Percentiles rank a stretch among this genome's conserved stretches.
Conservation (phyloP, 2,113 vertebrate species). For the Leptobrachium ailaonicum region DNA sequence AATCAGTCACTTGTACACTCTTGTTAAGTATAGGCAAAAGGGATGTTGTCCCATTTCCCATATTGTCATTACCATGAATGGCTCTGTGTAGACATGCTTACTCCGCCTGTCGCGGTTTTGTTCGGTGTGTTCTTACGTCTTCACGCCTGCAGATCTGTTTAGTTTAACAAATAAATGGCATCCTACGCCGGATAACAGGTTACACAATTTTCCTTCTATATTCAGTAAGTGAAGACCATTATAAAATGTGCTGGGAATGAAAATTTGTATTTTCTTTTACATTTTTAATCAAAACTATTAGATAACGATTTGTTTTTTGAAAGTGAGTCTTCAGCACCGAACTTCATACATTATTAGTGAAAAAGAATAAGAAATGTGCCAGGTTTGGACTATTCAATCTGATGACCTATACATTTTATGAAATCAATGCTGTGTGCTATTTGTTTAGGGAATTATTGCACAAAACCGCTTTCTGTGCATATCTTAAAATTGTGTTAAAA, state of each 20-base stretch:
- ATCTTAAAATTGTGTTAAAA: no score
- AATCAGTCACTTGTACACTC: constrained; percentile 11
- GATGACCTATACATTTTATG: no score
- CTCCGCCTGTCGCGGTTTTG: neutral
- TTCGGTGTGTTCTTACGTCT: neutral
- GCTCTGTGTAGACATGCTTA: constrained; percentile 3
- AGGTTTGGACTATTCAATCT: no score
- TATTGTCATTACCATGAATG: constrained; percentile 13
- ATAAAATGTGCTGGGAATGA: neutral
- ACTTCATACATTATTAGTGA: neutral
- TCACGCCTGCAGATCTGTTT: neutral
- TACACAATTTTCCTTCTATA: neutral
- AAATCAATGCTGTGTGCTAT: no score
- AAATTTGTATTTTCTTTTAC: neutral
- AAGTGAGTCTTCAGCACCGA: neutral
- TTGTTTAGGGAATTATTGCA: no score
- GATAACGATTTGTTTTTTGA: neutral
- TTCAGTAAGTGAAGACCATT: no score
- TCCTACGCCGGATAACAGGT: neutral
- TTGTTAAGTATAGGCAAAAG: neutral
- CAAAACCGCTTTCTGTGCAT: no score
- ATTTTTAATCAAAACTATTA: neutral
- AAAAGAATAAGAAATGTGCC: neutral
- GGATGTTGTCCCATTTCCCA: constrained; percentile 22
- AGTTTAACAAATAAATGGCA: neutral